These are phyloP conservation scores for Hirudinaria manillensis DNA, from an alignment of 2,888 invertebrate species.

Conservation along the genomic window DNA sequence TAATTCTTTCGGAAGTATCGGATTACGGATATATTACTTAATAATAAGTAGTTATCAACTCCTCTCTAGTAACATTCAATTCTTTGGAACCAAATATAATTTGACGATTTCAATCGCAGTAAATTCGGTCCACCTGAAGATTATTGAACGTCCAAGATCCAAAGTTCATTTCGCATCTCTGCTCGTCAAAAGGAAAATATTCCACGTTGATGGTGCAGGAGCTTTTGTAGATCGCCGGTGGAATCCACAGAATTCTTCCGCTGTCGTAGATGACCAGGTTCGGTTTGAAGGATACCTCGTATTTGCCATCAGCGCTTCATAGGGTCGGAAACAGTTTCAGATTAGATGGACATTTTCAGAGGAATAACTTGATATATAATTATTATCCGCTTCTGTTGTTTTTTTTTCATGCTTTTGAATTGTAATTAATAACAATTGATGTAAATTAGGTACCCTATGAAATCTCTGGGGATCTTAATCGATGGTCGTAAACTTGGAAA, in stretches of 20 bases:
- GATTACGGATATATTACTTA: too few relatives aligned
- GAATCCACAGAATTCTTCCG: constrained; percentile 88
- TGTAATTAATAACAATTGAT: too few relatives aligned
- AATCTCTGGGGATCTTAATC: too few relatives aligned
- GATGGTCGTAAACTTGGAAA: too few relatives aligned
- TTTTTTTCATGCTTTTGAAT: too few relatives aligned
- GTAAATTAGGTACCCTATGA: too few relatives aligned
- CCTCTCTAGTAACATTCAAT: not conserved
- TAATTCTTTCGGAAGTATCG: too few relatives aligned
- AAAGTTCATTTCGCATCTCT: constrained; percentile 98
- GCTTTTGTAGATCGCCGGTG: constrained; percentile 97
- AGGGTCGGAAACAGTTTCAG: not conserved
- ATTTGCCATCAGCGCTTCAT: constrained; percentile 92
- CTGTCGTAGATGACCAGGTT: constrained; percentile 96
- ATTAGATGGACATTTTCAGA: not conserved
- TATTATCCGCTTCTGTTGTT: not conserved
- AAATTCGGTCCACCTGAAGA: constrained; percentile 42
- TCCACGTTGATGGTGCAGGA: constrained; percentile 62
- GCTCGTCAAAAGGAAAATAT: constrained; percentile 98
- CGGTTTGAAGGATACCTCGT: constrained; percentile 97
- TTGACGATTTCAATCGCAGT: too few relatives aligned
- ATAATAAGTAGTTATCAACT: too few relatives aligned
- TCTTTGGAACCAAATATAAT: too few relatives aligned
- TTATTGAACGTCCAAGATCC: constrained; percentile 60
- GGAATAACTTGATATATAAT: not conserved